These are phyloP conservation scores for Dorcus parallelipipedus DNA, from an alignment of 2,888 invertebrate genomes.

Conservation along the genomic window DNA sequence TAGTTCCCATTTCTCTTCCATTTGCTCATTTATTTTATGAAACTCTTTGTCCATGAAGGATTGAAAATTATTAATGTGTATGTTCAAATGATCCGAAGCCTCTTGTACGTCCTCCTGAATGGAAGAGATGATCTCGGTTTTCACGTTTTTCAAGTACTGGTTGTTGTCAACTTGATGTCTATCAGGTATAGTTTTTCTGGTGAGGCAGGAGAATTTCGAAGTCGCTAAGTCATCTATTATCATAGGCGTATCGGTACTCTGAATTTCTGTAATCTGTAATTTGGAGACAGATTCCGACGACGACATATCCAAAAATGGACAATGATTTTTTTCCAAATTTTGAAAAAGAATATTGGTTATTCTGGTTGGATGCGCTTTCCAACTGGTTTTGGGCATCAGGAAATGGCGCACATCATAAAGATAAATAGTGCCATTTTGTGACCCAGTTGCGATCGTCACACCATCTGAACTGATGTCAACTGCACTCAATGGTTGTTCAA, in stretches of 20 bases:
- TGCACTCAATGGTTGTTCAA: too few species aligned
- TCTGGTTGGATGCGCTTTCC: too few species aligned
- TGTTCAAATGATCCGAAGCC: constrained; percentile 32
- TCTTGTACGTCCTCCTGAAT: constrained; percentile 20
- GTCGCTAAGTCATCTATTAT: not conserved
- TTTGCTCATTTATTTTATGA: constrained; percentile 32
- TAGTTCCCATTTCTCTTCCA: constrained; percentile 29
- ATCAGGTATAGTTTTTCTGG: not conserved
- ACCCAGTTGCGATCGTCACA: too few species aligned
- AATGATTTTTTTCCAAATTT: too few species aligned
- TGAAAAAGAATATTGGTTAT: too few species aligned
- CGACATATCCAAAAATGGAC: too few species aligned
- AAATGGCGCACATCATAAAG: too few species aligned
- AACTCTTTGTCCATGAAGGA: constrained; percentile 38
- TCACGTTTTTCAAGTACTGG: constrained; percentile 16
- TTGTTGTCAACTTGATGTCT: constrained; percentile 8
- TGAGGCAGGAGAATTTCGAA: constrained; percentile 6
- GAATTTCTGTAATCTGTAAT: too few species aligned
- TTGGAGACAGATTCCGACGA: not conserved
- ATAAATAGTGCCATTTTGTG: too few species aligned
- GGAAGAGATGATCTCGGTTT: constrained; percentile 8
- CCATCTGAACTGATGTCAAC: too few species aligned
- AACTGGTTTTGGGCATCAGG: too few species aligned
- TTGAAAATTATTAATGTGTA: constrained; percentile 37
- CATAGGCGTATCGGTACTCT: not conserved